phyloP scores from a whole-genome alignment of 1,140 invertebrate species.

The Zophobas atratus region DNA sequence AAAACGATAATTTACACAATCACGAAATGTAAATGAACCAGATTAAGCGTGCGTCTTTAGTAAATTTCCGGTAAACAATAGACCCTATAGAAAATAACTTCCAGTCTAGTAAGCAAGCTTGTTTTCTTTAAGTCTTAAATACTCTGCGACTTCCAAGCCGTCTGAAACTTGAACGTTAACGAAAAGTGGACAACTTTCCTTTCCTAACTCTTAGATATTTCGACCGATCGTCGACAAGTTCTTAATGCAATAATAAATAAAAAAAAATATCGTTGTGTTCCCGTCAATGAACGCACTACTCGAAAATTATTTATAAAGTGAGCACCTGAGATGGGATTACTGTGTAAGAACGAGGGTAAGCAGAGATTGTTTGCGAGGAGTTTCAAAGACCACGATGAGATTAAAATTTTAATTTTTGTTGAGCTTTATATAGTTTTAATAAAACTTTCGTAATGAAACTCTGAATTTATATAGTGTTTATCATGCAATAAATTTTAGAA shows the following conservation, averaged over 20 bases:
- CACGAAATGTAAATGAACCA: neutral
- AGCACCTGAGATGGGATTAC: conserved; percentile 17
- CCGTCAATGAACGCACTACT: neutral
- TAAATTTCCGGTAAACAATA: conserved; percentile 24
- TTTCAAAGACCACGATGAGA: conserved; percentile 22
- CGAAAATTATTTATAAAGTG: conserved; percentile 8
- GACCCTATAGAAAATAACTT: conserved; percentile 34
- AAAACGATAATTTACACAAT: conserved; percentile 57
- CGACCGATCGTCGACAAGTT: conserved; percentile 18
- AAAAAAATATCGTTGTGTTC: too few species aligned
- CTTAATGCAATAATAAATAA: conserved; percentile 2
- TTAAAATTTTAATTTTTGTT: conserved; percentile 32
- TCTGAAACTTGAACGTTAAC: conserved; percentile 40
- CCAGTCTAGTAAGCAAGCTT: conserved; percentile 41
- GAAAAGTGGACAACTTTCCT: conserved; percentile 48
- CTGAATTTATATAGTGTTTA: conserved; percentile 30
- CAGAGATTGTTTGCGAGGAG: conserved; percentile 23
- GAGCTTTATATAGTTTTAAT: conserved; percentile 15
- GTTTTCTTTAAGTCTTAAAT: conserved; percentile 44
- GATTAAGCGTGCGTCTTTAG: neutral
- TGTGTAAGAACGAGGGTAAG: neutral
- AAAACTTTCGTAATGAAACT: conserved; percentile 11
- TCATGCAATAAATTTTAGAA: conserved; percentile 20
- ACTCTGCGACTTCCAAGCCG: conserved; percentile 38
- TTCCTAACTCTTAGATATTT: conserved; percentile 22